Percentiles rank a stretch among this genome's conserved stretches.
Conservation (phyloP, 2,797 vertebrate genomes). For the Lutjanus argentimaculatus region DNA sequence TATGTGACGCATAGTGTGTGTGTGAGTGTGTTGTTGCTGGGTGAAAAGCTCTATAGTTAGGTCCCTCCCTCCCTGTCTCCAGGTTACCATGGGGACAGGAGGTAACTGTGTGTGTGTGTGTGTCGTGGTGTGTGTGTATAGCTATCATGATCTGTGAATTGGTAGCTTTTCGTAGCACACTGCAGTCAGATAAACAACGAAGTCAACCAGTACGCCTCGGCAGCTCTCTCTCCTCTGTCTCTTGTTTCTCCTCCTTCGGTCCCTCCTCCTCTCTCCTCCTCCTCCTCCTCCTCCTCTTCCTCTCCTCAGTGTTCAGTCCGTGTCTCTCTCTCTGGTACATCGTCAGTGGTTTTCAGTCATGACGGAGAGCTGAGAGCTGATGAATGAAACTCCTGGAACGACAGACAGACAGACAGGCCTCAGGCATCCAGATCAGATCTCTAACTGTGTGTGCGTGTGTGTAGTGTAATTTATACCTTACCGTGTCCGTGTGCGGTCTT, state of each 20-base stretch:
- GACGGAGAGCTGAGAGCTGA: constrained; percentile 56
- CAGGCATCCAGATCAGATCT: constrained; percentile 55
- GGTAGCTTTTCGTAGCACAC: constrained; percentile 46
- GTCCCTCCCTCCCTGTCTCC: constrained; percentile 65
- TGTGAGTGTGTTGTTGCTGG: constrained; percentile 69
- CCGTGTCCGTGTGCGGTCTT: constrained; percentile 8
- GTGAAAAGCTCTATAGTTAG: constrained; percentile 77
- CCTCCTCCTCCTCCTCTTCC: not conserved
- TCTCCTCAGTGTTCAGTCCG: not conserved
- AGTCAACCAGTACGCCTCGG: constrained; percentile 26
- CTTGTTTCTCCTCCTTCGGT: constrained; percentile 9
- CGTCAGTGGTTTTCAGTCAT: constrained; percentile 52
- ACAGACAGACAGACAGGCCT: constrained; percentile 46
- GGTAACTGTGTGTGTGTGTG: constrained; percentile 39
- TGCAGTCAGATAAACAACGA: constrained; percentile 54
- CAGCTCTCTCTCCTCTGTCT: not conserved
- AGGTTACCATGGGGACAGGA: constrained; percentile 82
- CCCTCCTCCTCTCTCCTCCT: not conserved
- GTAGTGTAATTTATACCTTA: constrained; percentile 9
- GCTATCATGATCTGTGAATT: constrained; percentile 54
- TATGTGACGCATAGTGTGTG: constrained; percentile 47
- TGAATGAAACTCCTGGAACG: constrained; percentile 70
- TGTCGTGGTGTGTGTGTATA: constrained; percentile 3
- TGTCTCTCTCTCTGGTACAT: constrained; percentile 37
- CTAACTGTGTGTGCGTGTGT: constrained; percentile 21